A percentile compares a stretch with the other conserved stretches of the same genome.
Conservation (phyloP, 2,797 vertebrate genomes). For the Hybognathus amarus region DNA sequence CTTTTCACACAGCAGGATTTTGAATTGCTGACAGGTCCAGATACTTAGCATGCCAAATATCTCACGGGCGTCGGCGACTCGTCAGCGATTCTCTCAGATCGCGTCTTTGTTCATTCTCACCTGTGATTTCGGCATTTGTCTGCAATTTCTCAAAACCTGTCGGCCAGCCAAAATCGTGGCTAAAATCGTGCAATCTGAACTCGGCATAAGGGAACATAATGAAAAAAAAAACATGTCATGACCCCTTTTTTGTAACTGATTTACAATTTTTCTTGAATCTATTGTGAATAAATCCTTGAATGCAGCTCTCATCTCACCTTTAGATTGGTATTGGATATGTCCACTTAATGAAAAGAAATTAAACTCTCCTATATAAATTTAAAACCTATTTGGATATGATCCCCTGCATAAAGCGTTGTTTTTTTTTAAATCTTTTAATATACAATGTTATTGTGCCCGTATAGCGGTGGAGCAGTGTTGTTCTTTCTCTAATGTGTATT, state of each 20-base stretch:
- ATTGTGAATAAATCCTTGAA: neutral
- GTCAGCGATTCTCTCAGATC: too few relatives aligned
- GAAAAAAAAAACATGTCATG: too few relatives aligned
- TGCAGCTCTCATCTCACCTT: slow-evolving; percentile 20
- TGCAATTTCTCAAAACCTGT: too few relatives aligned
- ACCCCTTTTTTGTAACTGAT: neutral
- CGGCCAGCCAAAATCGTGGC: too few relatives aligned
- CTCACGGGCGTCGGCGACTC: too few relatives aligned
- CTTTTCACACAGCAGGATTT: too few relatives aligned
- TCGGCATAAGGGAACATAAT: too few relatives aligned
- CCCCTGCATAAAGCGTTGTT: slow-evolving; percentile 64
- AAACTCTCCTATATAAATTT: slow-evolving; percentile 35
- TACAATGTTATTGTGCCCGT: slow-evolving; percentile 62
- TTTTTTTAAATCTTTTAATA: slow-evolving; percentile 58
- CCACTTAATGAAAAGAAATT: slow-evolving; percentile 16
- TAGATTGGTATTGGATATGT: neutral
- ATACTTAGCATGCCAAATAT: too few relatives aligned
- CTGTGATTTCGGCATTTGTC: too few relatives aligned
- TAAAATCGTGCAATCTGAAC: too few relatives aligned
- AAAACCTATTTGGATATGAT: slow-evolving; percentile 49
- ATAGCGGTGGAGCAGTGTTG: slow-evolving; percentile 59
- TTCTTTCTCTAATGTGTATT: slow-evolving; percentile 70
- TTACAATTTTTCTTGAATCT: neutral
- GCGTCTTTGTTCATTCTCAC: too few relatives aligned
- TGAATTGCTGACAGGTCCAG: too few relatives aligned